Conservation (phyloP, 2,888 invertebrate genomes). For the Perithous albicinctus region DNA sequence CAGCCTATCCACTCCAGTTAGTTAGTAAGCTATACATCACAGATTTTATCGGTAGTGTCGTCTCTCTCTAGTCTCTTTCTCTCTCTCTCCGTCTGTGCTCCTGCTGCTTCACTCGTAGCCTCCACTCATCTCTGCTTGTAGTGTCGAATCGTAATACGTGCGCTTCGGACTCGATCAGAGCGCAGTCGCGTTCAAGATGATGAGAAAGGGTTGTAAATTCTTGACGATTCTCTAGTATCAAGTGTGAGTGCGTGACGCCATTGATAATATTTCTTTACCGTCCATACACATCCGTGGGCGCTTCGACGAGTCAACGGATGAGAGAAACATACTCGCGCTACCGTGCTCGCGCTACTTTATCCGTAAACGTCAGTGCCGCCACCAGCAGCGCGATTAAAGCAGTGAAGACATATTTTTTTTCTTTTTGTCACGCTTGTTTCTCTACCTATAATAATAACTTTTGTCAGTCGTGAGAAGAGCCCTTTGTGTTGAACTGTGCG, state of each 20-base stretch:
- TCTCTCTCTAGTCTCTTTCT: no score
- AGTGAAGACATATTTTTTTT: background rate
- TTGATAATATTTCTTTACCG: conserved; percentile 57
- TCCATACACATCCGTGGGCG: conserved; percentile 26
- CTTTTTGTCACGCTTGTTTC: no score
- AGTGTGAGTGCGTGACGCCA: conserved; percentile 62
- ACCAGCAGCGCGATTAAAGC: background rate
- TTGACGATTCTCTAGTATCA: conserved; percentile 53
- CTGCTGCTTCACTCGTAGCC: background rate
- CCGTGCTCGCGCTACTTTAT: conserved; percentile 28
- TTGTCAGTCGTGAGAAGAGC: conserved; percentile 8
- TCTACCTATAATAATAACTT: no score
- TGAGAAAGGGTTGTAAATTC: conserved; percentile 57
- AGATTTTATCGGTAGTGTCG: background rate
- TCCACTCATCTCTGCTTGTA: background rate
- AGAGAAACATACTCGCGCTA: no score
- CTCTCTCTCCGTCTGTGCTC: background rate
- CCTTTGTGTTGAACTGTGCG: background rate
- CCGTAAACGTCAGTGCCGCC: conserved; percentile 31
- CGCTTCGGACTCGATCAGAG: conserved; percentile 5
- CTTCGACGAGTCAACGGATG: conserved; percentile 20
- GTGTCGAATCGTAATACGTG: background rate
- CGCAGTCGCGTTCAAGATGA: conserved; percentile 51
- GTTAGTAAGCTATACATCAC: no score
- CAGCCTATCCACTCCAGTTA: background rate